A percentile compares a stretch with the other conserved stretches of the same genome.
phyloP scores from a whole-genome alignment of 2,797 vertebrate genomes.

The Megalops cyprinoides region DNA sequence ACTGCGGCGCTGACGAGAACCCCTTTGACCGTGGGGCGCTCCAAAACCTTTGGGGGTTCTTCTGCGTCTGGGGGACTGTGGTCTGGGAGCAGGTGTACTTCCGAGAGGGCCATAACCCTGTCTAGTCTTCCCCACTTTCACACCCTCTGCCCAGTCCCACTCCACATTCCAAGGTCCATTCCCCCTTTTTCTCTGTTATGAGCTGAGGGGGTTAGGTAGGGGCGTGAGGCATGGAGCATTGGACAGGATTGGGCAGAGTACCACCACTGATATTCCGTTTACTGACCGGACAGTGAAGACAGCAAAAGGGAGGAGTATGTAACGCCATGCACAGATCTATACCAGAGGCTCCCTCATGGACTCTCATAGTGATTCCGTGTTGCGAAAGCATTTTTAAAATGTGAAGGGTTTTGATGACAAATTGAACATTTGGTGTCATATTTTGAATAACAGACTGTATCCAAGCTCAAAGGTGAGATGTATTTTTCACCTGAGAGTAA shows the following conservation, averaged over 20 bases:
- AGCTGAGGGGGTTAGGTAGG: background rate
- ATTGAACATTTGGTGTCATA: too few relatives aligned
- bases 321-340: too few relatives aligned
- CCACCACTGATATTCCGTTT: background rate
- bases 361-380: too few relatives aligned
- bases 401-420: too few relatives aligned
- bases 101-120: constrained; percentile 49
- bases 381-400: too few relatives aligned
- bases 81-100: constrained; percentile 84
- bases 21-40: constrained; percentile 87
- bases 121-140: constrained; percentile 55
- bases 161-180: background rate
- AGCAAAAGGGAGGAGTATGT: too few relatives aligned
- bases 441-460: too few relatives aligned
- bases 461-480: too few relatives aligned
- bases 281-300: background rate
- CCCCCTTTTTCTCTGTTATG: background rate
- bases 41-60: constrained; percentile 88
- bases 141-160: background rate
- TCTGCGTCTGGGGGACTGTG: constrained; percentile 80
- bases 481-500: too few relatives aligned
- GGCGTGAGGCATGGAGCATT: background rate
- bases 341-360: too few relatives aligned
- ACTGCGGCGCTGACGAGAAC: constrained; percentile 74
- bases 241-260: background rate